phyloP scores from a whole-genome alignment of 2,797 vertebrate species.

The Sebastes cheni region DNA sequence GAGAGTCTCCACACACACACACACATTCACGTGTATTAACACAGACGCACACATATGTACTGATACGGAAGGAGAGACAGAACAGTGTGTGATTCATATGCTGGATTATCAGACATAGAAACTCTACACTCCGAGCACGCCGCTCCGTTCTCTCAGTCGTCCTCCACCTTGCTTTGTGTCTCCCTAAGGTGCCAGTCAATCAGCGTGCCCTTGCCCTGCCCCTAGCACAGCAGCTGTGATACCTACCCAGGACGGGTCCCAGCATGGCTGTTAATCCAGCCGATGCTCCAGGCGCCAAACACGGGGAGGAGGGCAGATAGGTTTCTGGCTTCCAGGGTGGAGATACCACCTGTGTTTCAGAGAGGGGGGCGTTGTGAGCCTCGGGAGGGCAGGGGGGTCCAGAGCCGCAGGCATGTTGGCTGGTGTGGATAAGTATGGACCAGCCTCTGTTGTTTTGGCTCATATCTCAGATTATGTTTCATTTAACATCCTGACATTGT shows the following conservation, averaged over 20 bases:
- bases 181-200: slow-evolving; percentile 57
- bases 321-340: neutral
- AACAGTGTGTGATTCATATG: slow-evolving; percentile 27
- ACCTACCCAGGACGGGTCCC: slow-evolving; percentile 1
- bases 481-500: neutral
- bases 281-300: slow-evolving; percentile 13
- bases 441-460: neutral
- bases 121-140: slow-evolving; percentile 11
- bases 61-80: slow-evolving; percentile 28
- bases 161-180: slow-evolving; percentile 40
- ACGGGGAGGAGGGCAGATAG: neutral
- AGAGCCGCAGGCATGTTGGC: slow-evolving; percentile 1
- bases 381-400: neutral
- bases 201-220: slow-evolving; percentile 45
- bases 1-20: slow-evolving; percentile 40
- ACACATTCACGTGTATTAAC: slow-evolving; percentile 5
- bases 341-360: neutral
- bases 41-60: slow-evolving; percentile 17
- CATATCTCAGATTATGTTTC: neutral
- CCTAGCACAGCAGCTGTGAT: slow-evolving; percentile 46
- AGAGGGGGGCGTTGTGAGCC: neutral
- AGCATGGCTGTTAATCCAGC: slow-evolving; percentile 32
- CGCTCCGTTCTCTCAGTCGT: neutral
- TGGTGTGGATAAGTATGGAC: neutral
- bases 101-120: slow-evolving; percentile 31